A percentile compares a stretch with the other conserved stretches of the same genome.
These are phyloP conservation scores for Myrmophylax atrothorax DNA, from an alignment of 2,113 vertebrate species.

Conservation along the genomic window DNA sequence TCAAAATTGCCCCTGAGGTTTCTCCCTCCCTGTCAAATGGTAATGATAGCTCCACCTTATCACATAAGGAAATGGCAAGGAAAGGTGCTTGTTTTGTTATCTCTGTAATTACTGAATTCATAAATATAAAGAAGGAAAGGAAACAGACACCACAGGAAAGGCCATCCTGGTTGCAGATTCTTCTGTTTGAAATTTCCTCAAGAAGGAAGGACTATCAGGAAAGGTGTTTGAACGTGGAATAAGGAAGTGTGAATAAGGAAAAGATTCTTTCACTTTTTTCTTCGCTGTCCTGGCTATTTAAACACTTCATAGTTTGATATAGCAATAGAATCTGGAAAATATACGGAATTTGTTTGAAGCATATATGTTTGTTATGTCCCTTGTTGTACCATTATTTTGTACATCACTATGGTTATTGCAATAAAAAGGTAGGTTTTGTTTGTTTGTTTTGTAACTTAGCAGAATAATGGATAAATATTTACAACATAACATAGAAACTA, in stretches of 20 bases:
- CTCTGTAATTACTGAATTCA: background rate
- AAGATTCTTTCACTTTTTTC: background rate
- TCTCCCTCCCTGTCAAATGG: background rate
- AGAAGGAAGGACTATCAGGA: background rate
- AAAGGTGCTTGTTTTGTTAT: background rate
- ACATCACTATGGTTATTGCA: background rate
- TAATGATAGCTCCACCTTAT: background rate
- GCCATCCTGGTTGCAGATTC: background rate
- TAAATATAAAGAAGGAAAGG: background rate
- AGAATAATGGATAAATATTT: constrained; percentile 32
- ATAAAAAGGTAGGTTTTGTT: background rate
- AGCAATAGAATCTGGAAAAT: constrained; percentile 7
- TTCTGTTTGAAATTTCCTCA: background rate
- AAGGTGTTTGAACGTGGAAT: background rate
- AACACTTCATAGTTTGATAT: background rate
- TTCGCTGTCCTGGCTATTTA: background rate
- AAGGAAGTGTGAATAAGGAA: background rate
- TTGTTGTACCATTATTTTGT: background rate
- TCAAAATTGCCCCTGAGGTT: background rate
- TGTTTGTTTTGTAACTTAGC: background rate
- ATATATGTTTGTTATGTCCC: background rate
- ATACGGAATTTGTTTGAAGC: background rate
- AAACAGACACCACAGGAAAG: background rate
- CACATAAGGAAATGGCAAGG: background rate
- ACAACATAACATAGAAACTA: constrained; percentile 8